Evolutionary conservation across 2,888 invertebrate genomes (phyloP).

Genomic region (Malthinus seriepunctatus): DNA sequence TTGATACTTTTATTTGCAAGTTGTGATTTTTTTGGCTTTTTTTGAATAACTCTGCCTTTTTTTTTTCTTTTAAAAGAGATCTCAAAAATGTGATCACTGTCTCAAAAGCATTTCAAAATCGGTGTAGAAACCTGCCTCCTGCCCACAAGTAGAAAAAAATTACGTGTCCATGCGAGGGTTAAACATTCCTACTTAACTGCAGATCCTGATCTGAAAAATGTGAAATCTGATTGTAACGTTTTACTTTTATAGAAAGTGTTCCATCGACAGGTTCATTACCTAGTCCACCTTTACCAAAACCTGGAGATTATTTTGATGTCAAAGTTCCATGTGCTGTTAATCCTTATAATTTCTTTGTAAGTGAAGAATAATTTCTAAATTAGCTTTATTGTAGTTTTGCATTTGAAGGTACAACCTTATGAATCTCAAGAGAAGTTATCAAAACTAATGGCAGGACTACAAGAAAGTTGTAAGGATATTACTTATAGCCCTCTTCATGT

Average conservation of each 20-base stretch:
- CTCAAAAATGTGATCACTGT: too few relatives aligned
- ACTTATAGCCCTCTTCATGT: constrained; percentile 54
- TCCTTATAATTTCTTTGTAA: constrained; percentile 73
- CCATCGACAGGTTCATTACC: constrained; percentile 50
- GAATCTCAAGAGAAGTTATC: constrained; percentile 55
- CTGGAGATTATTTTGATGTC: constrained; percentile 69
- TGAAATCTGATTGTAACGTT: not conserved
- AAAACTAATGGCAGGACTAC: constrained; percentile 68
- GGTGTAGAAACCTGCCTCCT: too few relatives aligned
- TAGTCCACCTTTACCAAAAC: constrained; percentile 53
- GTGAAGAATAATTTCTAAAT: constrained; percentile 27
- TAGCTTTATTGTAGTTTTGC: constrained; percentile 6
- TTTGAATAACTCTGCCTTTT: too few relatives aligned
- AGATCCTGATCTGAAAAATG: not conserved
- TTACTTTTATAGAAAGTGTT: constrained; percentile 35
- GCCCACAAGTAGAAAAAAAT: too few relatives aligned
- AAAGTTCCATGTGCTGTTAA: constrained; percentile 75
- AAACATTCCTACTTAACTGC: too few relatives aligned
- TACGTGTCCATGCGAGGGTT: too few relatives aligned
- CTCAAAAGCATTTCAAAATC: too few relatives aligned
- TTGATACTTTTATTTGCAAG: too few relatives aligned
- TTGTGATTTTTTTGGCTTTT: too few relatives aligned
- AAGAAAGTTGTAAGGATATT: constrained; percentile 61
- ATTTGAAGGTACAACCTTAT: constrained; percentile 59
- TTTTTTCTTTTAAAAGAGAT: too few relatives aligned